A percentile compares a stretch with the other conserved stretches of the same genome.
Evolutionary conservation across 2,797 vertebrate genomes (phyloP).

Genomic region (Cetoscarus ocellatus): DNA sequence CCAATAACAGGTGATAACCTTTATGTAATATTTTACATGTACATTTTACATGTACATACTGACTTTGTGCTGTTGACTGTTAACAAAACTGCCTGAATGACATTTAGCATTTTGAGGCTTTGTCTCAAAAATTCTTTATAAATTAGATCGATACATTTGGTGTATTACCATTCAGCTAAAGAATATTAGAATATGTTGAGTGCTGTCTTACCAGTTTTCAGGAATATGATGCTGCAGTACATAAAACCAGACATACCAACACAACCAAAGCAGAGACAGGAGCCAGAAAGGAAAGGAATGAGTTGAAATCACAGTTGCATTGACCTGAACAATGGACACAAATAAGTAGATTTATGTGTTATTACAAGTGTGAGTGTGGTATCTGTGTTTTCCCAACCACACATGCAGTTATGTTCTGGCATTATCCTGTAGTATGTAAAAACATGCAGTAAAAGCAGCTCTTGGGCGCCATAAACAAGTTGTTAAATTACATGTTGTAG

Average conservation of each 20-base stretch:
- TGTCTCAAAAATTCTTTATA: too few relatives aligned
- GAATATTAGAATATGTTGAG: too few relatives aligned
- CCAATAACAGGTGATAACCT: too few relatives aligned
- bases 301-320: constrained; percentile 11
- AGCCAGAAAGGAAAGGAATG: constrained; percentile 30
- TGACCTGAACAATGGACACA: constrained; percentile 4
- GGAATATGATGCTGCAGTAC: too few relatives aligned
- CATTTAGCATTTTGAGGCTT: too few relatives aligned
- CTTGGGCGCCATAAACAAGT: constrained; percentile 54
- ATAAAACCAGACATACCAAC: not conserved
- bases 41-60: too few relatives aligned
- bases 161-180: too few relatives aligned
- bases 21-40: too few relatives aligned
- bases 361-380: constrained; percentile 15
- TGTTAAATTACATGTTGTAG: constrained; percentile 39
- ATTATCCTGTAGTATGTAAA: constrained; percentile 43
- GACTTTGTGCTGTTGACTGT: too few relatives aligned
- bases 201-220: too few relatives aligned
- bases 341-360: constrained; percentile 9
- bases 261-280: constrained; percentile 12
- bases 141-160: too few relatives aligned
- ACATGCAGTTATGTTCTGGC: constrained; percentile 34
- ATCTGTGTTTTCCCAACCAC: constrained; percentile 18
- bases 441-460: constrained; percentile 49
- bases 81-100: too few relatives aligned